These are phyloP conservation scores for Otus sunia DNA, from an alignment of 2,113 vertebrate species.

Conservation along the genomic window DNA sequence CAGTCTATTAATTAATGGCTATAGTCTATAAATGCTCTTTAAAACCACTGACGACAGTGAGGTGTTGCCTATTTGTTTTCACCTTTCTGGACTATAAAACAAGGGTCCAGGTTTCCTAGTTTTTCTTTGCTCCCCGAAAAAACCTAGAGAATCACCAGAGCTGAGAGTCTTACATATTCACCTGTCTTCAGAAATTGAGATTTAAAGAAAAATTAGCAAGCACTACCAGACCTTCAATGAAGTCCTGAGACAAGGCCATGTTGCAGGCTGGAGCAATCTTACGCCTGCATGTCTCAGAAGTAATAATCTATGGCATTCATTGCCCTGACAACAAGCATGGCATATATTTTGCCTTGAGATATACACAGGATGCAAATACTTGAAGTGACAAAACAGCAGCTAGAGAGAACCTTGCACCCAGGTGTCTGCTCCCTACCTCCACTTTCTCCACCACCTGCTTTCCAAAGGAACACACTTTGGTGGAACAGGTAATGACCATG, in stretches of 20 bases:
- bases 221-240: neutral
- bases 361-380: neutral
- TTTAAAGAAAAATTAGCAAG: neutral
- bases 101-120: neutral
- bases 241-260: neutral
- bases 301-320: neutral
- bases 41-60: neutral
- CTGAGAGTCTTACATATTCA: neutral
- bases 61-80: neutral
- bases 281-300: neutral
- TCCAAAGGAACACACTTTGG: slow-evolving; percentile 96
- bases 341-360: neutral
- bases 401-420: neutral
- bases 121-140: neutral
- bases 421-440: slow-evolving; percentile 78
- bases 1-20: neutral
- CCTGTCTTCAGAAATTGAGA: neutral
- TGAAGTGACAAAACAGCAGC: neutral
- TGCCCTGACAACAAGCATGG: neutral
- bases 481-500: slow-evolving; percentile 95
- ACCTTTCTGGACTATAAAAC: neutral
- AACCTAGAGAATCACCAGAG: neutral
- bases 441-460: slow-evolving; percentile 98
- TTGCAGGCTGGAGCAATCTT: neutral
- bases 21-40: neutral